phyloP scores from a whole-genome alignment of 2,888 invertebrate genomes.

The Mesochorus sp. region DNA sequence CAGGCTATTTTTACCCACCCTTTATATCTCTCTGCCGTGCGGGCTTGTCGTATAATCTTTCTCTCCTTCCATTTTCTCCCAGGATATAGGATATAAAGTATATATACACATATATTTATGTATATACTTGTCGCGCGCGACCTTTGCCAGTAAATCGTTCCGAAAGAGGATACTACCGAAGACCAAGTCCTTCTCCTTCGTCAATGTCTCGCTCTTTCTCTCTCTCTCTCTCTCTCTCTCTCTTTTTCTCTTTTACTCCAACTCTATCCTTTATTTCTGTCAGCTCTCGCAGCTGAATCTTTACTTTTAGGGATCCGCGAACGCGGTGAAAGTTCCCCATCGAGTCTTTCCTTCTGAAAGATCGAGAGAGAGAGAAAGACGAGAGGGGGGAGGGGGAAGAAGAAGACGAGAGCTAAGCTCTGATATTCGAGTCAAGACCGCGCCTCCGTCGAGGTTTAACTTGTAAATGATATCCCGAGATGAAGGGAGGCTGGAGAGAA shows the following conservation, averaged over 20 bases:
- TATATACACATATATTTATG: not conserved
- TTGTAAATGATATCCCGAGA: slow-evolving; percentile 64
- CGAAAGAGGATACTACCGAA: slow-evolving; percentile 59
- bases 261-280: slow-evolving; percentile 19
- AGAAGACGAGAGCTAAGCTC: slow-evolving; percentile 20
- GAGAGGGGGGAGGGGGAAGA: not conserved
- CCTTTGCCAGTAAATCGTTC: slow-evolving; percentile 60
- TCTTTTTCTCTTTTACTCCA: not conserved
- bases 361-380: slow-evolving; percentile 5
- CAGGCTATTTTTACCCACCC: slow-evolving; percentile 38
- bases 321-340: slow-evolving; percentile 57
- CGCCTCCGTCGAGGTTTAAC: slow-evolving; percentile 59
- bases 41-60: slow-evolving; percentile 19
- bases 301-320: slow-evolving; percentile 34
- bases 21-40: not conserved
- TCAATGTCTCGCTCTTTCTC: slow-evolving; percentile 24
- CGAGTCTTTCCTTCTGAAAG: slow-evolving; percentile 22
- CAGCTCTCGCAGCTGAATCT: slow-evolving; percentile 35
- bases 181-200: slow-evolving; percentile 43
- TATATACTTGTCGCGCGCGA: slow-evolving; percentile 41
- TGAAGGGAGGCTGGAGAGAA: slow-evolving; percentile 12
- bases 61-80: slow-evolving; percentile 19
- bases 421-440: slow-evolving; percentile 48
- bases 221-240: not conserved
- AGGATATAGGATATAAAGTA: not conserved